These are phyloP conservation scores for Lepidocyrtoides sp. DNA, from an alignment of 2,888 invertebrate species.

Conservation along the genomic window DNA sequence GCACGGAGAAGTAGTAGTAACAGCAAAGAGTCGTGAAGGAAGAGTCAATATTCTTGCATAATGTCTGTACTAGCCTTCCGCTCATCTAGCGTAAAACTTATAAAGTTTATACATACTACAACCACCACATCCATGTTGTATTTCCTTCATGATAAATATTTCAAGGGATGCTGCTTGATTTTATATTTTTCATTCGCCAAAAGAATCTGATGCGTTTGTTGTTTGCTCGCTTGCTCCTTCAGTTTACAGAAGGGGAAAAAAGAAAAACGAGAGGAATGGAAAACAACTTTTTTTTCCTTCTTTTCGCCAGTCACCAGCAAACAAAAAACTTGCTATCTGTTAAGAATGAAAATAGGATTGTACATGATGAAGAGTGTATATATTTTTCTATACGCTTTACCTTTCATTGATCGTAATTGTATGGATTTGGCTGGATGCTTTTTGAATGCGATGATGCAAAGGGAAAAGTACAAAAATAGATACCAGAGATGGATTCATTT, in stretches of 20 bases:
- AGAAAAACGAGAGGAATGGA: constrained; percentile 5
- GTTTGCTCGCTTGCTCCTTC: constrained; percentile 61
- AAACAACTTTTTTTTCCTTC: constrained; percentile 48
- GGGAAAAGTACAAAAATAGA: constrained; percentile 10
- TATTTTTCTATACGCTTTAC: constrained; percentile 21
- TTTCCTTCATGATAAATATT: constrained; percentile 9
- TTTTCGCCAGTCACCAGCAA: background rate
- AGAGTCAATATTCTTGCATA: constrained; percentile 71
- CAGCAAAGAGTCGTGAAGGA: no score
- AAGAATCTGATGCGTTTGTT: constrained; percentile 42
- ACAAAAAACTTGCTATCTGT: background rate
- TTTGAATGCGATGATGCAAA: no score
- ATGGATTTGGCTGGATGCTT: background rate
- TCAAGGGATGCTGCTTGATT: background rate
- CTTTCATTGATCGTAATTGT: background rate
- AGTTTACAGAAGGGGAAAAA: no score
- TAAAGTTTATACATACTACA: no score
- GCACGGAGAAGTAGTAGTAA: no score
- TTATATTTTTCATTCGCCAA: background rate
- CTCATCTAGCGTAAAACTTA: no score
- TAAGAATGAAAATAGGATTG: background rate
- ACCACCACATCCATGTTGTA: background rate
- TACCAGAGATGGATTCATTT: constrained; percentile 54
- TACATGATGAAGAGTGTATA: background rate
- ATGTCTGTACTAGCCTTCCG: constrained; percentile 54